A percentile compares a stretch with the other conserved stretches of the same genome.
Conservation (phyloP, 1,140 invertebrate genomes). For the Apis laboriosa region DNA sequence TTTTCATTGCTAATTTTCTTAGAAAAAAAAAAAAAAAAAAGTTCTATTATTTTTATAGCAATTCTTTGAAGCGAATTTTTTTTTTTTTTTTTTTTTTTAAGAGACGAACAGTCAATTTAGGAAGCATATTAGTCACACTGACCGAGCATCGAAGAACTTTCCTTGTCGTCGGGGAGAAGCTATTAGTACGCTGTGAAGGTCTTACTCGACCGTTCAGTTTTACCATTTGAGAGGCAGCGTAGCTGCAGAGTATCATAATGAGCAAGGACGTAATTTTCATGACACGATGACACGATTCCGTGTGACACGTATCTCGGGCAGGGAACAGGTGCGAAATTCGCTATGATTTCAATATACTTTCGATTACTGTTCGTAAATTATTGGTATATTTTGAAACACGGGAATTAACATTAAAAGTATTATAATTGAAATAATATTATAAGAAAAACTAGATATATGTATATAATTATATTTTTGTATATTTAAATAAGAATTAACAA, state of each 20-base stretch:
- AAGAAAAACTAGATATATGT: too few relatives aligned
- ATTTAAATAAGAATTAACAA: too few relatives aligned
- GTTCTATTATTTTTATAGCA: background rate
- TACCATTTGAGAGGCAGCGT: background rate
- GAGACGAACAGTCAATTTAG: background rate
- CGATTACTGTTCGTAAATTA: too few relatives aligned
- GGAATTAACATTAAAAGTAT: background rate
- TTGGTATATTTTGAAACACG: background rate
- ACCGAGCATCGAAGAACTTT: background rate
- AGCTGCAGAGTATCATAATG: conserved; percentile 6
- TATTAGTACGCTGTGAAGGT: conserved; percentile 17
- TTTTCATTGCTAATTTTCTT: too few relatives aligned
- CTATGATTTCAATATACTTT: background rate
- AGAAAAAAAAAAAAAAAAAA: too few relatives aligned
- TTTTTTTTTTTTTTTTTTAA: background rate
- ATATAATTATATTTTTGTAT: too few relatives aligned
- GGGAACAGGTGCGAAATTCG: background rate
- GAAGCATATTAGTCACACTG: background rate
- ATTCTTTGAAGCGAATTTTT: background rate
- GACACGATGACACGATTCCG: conserved; percentile 23
- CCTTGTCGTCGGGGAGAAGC: background rate
- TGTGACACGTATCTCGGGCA: background rate
- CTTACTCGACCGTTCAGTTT: background rate
- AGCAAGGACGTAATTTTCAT: conserved; percentile 13
- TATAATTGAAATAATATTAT: too few relatives aligned